Evolutionary conservation across 2,113 vertebrate species (phyloP).

Genomic region (Xiphorhynchus elegans): DNA sequence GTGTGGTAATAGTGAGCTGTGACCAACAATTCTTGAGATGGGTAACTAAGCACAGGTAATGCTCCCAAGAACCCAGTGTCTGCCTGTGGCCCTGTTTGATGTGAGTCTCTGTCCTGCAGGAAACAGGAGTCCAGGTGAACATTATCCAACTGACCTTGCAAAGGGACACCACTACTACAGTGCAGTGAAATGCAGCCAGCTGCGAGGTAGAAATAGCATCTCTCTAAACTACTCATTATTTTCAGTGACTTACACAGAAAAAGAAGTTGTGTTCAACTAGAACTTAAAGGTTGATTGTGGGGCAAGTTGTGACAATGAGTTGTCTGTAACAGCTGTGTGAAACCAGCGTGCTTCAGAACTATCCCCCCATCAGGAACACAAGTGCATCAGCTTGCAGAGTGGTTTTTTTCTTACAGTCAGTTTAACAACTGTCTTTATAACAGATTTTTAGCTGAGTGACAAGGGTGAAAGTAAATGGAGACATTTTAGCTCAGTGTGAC

Average conservation of each 20-base stretch:
- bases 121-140: not conserved
- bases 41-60: not conserved
- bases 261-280: not conserved
- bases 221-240: not conserved
- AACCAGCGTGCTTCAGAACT: not conserved
- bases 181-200: not conserved
- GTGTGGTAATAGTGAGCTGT: not conserved
- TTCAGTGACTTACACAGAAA: not conserved
- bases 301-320: not conserved
- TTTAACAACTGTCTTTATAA: not conserved
- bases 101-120: not conserved
- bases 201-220: not conserved
- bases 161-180: not conserved
- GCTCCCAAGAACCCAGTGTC: not conserved
- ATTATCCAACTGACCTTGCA: not conserved
- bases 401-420: not conserved
- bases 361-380: not conserved
- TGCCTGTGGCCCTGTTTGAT: fast-evolving
- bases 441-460: not conserved
- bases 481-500: not conserved
- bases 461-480: not conserved
- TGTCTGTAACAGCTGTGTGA: not conserved
- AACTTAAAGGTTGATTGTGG: not conserved
- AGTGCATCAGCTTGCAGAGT: not conserved
- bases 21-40: not conserved